Conservation (phyloP, 2,113 vertebrate genomes). For the Hippocampus guttulatus region DNA sequence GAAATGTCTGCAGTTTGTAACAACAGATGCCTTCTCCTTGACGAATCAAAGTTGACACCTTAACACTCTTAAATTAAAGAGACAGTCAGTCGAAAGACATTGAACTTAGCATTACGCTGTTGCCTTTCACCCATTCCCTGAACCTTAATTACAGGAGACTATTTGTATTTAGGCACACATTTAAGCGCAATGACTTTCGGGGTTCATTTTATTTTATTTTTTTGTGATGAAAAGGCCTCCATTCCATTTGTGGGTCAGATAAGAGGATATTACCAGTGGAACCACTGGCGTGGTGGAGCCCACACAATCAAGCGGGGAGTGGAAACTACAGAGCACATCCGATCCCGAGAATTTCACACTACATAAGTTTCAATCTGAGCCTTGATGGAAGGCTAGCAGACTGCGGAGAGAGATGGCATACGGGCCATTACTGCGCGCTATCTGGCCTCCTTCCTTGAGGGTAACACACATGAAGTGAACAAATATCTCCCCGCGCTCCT, state of each 20-base stretch:
- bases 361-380: constrained; percentile 75
- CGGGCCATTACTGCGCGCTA: constrained; percentile 54
- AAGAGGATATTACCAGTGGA: constrained; percentile 71
- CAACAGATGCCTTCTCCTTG: neutral
- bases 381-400: constrained; percentile 66
- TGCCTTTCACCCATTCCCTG: constrained; percentile 68
- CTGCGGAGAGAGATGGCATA: constrained; percentile 63
- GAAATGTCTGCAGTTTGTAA: too few relatives aligned
- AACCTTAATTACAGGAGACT: constrained; percentile 73
- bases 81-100: constrained; percentile 48
- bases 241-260: constrained; percentile 69
- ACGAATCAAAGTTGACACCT: neutral
- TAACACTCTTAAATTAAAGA: constrained; percentile 49
- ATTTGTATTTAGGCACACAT: constrained; percentile 69
- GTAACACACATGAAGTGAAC: constrained; percentile 54
- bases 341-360: constrained; percentile 74
- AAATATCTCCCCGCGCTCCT: constrained; percentile 43
- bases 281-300: constrained; percentile 58
- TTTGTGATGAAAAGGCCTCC: constrained; percentile 67
- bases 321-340: constrained; percentile 70
- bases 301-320: constrained; percentile 68
- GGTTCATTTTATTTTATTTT: constrained; percentile 37
- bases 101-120: constrained; percentile 62
- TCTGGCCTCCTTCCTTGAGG: constrained; percentile 40
- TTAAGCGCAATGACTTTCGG: constrained; percentile 72